Base-by-base conservation (phyloP, 2,113 vertebrate species). In the Tautogolabrus adspersus region DNA sequence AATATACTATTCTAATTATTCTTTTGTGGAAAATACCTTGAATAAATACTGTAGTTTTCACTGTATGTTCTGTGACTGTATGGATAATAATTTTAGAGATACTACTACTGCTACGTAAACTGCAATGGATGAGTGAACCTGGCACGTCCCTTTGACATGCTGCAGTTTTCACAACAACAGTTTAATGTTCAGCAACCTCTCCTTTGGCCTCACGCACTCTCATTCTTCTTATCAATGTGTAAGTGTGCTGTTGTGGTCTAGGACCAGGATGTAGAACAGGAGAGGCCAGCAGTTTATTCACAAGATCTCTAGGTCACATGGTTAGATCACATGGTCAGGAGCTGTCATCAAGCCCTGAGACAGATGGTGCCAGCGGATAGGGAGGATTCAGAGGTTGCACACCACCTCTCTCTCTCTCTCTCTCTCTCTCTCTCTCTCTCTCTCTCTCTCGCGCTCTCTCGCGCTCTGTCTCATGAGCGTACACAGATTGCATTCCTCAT, bases 291-390 rank as follows among this genome's bases (percentile, higher is more conserved):
- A 56, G 72, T 76, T 77, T 81, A 66, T 73, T 87, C 69, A 88
- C 75, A 58, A 79, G 88, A 76, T 79, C 56, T 15, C 49, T 12
- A 22, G 78, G 86, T 89, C 90, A 92, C 86, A 85, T 90, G 89
- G 62, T 46, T 16, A 16, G 69, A 71, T 93, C 92, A 93, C 88
- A 88, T 92, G 91, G 60, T 84, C 80, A 42, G 55, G 87, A 87
- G 76, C 81, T 85, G 88, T 88, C 89, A 90, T 82, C 65, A 71
- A 78, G 89, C 88, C 66, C 63, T 58, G 87, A 86, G 86, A 89
- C 90, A 92, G 88, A 91, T 92, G 91, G 88, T 92, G 90, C 77
- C 83, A 85, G 77, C 2, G 81, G 79, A 92, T 87, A 87, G 82
- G 49, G 69, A 77, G 84, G 75, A 78, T 75, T 85, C 77, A 74